phyloP scores from a whole-genome alignment of 2,797 vertebrate genomes.

The Danionella dracula region DNA sequence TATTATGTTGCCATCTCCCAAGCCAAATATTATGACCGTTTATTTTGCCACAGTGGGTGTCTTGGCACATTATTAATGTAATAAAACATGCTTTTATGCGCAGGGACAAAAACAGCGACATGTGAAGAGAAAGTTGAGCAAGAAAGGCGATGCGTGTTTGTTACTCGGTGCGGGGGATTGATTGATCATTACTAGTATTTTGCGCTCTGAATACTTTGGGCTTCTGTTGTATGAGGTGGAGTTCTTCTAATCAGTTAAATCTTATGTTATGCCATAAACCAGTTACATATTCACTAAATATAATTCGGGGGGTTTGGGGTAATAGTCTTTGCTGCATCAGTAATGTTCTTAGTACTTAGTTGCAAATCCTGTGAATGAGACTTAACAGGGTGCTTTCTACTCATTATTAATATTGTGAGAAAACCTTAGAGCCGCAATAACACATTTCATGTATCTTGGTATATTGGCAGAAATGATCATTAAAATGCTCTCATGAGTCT shows the following conservation, averaged over 20 bases:
- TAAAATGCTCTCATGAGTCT: too few relatives aligned
- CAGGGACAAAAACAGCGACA: constrained; percentile 57
- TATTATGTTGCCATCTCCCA: constrained; percentile 66
- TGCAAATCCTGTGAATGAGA: constrained; percentile 1
- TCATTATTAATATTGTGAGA: neutral
- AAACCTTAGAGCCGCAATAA: too few relatives aligned
- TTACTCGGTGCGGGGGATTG: too few relatives aligned
- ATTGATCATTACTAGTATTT: constrained; percentile 73
- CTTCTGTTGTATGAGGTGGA: constrained; percentile 58
- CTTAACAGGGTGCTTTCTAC: neutral
- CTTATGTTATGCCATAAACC: constrained; percentile 50
- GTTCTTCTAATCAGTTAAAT: constrained; percentile 64
- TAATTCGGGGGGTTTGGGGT: constrained; percentile 15
- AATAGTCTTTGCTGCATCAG: constrained; percentile 2
- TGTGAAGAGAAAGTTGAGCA: neutral
- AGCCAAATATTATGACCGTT: constrained; percentile 70
- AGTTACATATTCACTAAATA: constrained; percentile 19
- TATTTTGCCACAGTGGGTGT: constrained; percentile 50
- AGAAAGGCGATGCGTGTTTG: constrained; percentile 36
- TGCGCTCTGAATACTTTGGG: constrained; percentile 55
- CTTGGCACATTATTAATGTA: constrained; percentile 65
- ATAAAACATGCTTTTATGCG: constrained; percentile 60
- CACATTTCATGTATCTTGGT: too few relatives aligned
- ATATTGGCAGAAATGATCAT: too few relatives aligned
- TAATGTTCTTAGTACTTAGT: neutral